Evolutionary conservation across 1,140 invertebrate genomes (phyloP).

Genomic region (Proales similis): DNA sequence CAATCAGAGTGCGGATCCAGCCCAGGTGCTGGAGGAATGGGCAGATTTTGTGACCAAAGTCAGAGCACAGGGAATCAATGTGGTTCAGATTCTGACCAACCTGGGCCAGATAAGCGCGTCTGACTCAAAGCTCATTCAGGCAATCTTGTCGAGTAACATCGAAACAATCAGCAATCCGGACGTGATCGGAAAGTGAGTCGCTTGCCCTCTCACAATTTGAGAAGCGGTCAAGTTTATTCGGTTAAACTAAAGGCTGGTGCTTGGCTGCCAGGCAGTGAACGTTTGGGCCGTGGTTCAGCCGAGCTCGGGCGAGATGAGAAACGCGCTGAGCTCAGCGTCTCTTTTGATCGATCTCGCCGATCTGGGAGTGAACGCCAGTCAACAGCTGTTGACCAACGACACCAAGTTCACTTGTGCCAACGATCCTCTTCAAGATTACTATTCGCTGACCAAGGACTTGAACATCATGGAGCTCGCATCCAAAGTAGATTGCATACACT

Average conservation of each 20-base stretch:
- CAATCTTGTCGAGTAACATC: constrained; percentile 23
- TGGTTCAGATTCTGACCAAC: constrained; percentile 31
- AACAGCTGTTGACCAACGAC: constrained; percentile 15
- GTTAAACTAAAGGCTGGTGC: not conserved
- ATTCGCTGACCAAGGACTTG: constrained; percentile 13
- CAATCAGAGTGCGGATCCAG: not conserved
- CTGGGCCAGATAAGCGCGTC: constrained; percentile 12
- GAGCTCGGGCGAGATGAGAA: constrained; percentile 21
- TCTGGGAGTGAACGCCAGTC: constrained; percentile 27
- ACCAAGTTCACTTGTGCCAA: constrained; percentile 21
- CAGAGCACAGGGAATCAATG: constrained; percentile 5
- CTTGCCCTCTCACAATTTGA: not conserved
- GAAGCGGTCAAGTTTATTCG: not conserved
- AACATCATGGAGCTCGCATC: constrained; percentile 11
- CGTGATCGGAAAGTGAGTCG: constrained; percentile 22
- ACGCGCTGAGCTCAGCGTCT: constrained; percentile 23
- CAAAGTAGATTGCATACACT: constrained; percentile 1
- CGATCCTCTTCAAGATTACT: constrained; percentile 24
- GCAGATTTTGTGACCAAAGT: constrained; percentile 11
- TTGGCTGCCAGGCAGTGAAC: constrained; percentile 26
- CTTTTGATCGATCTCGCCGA: constrained; percentile 15
- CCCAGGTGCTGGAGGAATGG: constrained; percentile 20
- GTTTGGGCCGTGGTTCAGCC: constrained; percentile 34
- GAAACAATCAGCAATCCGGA: constrained; percentile 25
- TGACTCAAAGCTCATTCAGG: constrained; percentile 27